Base-by-base conservation (phyloP, 1,140 invertebrate genomes). In the Aphis gossypii region DNA sequence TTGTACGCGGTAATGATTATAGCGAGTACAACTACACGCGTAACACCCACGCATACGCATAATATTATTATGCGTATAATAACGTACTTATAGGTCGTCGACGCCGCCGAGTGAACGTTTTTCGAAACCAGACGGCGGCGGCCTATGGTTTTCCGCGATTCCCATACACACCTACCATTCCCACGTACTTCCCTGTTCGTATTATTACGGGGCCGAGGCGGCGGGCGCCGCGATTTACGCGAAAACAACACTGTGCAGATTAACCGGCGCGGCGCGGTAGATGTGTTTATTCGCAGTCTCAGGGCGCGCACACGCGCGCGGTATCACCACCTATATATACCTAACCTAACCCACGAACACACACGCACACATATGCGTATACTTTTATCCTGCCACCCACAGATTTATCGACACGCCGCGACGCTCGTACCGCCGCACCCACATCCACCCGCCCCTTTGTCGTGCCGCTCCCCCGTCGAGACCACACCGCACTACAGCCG, bases 371-470 rank as follows among this genome's bases (percentile, higher is more conserved):
- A 48, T 14, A 48, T 5, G 21, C 76, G 1, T 5, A 30, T 84
- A 87, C 44, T 88, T 88, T 48, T 46, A 48, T 88, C 30, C 30
- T 20, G 88, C 48, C 51, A 51, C 48, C 51, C 44, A 46, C 88
- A 56, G 88, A 54, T 89, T 89, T 89, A 89, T 89, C 88, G 88
- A 56, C 51, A 89, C 88, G 88, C 35, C 48, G 88, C 48, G 25
- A 25, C 30, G 30, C 86, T 35, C 1, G 35, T 3, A 44, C 44
- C 21, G 11, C 86, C 60, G 18, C 60, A 14, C 60, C 60, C 60
- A n/a, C 60, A n/a, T 18, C 60, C 60, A n/a, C n/a, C 11, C 14
- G 14, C 48, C 9, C 46, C 46, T 30, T 1, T 18, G 3, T n/a
- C 60, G 30, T 14, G 14, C 14, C 30, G 60, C n/a, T 35, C 30